These are phyloP conservation scores for Acridotheres tristis DNA, from an alignment of 2,797 vertebrate species.

Conservation along the genomic window DNA sequence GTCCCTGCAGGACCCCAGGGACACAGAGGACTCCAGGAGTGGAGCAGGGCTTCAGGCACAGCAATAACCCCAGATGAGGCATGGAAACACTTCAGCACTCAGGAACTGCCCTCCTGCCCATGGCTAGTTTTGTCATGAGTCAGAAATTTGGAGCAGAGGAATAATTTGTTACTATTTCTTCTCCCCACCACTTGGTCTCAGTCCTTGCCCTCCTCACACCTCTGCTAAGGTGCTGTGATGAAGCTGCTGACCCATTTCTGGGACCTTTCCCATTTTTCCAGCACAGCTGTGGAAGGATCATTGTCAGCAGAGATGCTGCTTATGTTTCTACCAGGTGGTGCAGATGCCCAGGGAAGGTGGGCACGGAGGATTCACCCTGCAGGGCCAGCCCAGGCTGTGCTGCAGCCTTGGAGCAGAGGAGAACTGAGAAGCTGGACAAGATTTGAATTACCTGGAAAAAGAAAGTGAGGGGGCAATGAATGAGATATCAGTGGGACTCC, in stretches of 20 bases:
- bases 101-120: background rate
- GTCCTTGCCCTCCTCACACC: background rate
- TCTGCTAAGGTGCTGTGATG: background rate
- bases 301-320: background rate
- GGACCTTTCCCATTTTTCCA: background rate
- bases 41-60: fast-evolving
- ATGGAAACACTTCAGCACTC: background rate
- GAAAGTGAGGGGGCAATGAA: background rate
- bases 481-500: background rate
- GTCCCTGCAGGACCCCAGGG: fast-evolving
- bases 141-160: background rate
- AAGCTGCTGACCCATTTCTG: background rate
- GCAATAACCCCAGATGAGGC: background rate
- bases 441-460: background rate
- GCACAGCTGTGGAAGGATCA: background rate
- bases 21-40: background rate
- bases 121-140: fast-evolving
- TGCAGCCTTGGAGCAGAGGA: background rate
- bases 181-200: background rate
- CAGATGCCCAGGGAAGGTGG: background rate
- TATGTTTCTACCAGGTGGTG: fast-evolving
- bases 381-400: background rate
- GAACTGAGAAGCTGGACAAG: background rate
- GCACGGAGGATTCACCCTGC: background rate
- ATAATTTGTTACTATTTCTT: background rate